These are phyloP conservation scores for Sminthurides bifidus DNA, from an alignment of 1,140 invertebrate species.

Conservation along the genomic window DNA sequence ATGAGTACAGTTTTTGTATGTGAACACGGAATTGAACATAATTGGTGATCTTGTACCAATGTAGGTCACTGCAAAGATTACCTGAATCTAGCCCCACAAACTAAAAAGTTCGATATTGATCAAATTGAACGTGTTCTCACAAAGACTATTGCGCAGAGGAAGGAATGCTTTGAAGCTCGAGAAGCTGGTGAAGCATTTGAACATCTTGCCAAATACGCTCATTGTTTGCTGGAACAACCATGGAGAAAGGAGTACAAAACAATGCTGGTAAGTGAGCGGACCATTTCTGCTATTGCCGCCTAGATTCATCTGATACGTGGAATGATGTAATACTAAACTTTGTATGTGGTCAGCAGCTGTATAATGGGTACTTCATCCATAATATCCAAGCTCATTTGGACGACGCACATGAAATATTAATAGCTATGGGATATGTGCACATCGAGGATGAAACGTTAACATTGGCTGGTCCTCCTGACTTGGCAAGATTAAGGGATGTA, in stretches of 20 bases:
- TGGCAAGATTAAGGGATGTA: constrained; percentile 61
- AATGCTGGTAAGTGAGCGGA: constrained; percentile 52
- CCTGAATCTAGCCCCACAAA: constrained; percentile 60
- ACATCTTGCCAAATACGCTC: constrained; percentile 68
- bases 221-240: constrained; percentile 68
- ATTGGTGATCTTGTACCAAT: constrained; percentile 41
- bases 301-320: background rate
- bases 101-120: constrained; percentile 60
- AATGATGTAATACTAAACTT: constrained; percentile 34
- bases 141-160: constrained; percentile 52
- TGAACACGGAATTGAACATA: background rate
- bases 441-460: constrained; percentile 43
- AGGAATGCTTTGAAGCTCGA: constrained; percentile 63
- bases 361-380: constrained; percentile 74
- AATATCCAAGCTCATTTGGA: constrained; percentile 65
- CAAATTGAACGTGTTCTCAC: constrained; percentile 58
- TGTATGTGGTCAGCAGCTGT: too few relatives aligned
- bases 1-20: background rate
- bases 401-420: constrained; percentile 59
- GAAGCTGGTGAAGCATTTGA: constrained; percentile 67
- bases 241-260: constrained; percentile 74
- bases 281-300: background rate
- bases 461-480: constrained; percentile 56
- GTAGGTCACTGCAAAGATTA: constrained; percentile 62
- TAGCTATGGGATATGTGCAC: constrained; percentile 66